These are phyloP conservation scores for Thymelicus acteon DNA, from an alignment of 2,888 invertebrate species.

Conservation along the genomic window DNA sequence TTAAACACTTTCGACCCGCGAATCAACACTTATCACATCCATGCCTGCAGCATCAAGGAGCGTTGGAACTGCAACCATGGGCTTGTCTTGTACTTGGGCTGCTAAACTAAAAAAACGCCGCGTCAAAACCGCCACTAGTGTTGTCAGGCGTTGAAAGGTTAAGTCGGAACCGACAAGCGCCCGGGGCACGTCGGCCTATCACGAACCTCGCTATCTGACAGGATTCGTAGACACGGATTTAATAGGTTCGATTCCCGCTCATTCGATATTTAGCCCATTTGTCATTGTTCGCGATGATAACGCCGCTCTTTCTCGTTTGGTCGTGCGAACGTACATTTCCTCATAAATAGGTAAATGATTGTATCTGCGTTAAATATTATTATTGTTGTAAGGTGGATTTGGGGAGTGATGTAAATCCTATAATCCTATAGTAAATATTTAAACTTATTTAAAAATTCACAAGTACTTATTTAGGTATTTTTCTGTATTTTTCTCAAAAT, in stretches of 20 bases:
- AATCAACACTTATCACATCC: too few species aligned
- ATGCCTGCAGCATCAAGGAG: too few species aligned
- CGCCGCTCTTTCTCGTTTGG: constrained; percentile 18
- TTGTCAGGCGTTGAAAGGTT: constrained; percentile 2
- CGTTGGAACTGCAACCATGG: too few species aligned
- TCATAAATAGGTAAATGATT: constrained; percentile 37
- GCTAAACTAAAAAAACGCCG: too few species aligned
- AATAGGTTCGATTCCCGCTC: constrained; percentile 40
- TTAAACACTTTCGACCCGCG: too few species aligned
- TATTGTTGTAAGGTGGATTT: not conserved
- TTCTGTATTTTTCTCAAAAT: too few species aligned
- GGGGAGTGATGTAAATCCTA: not conserved
- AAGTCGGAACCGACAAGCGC: constrained; percentile 39
- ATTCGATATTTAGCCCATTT: constrained; percentile 46
- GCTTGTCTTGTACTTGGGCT: too few species aligned
- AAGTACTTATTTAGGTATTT: too few species aligned
- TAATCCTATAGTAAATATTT: too few species aligned
- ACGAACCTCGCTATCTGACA: constrained; percentile 58
- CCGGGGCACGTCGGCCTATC: constrained; percentile 57
- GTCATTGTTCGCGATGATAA: constrained; percentile 43
- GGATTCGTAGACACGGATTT: constrained; percentile 43
- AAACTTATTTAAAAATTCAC: too few species aligned
- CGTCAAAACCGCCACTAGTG: not conserved
- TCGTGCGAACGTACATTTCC: constrained; percentile 33
- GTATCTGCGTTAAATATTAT: constrained; percentile 20